Evolutionary conservation across 2,888 invertebrate genomes (phyloP).

Genomic region (Heteromyza rotundicornis): DNA sequence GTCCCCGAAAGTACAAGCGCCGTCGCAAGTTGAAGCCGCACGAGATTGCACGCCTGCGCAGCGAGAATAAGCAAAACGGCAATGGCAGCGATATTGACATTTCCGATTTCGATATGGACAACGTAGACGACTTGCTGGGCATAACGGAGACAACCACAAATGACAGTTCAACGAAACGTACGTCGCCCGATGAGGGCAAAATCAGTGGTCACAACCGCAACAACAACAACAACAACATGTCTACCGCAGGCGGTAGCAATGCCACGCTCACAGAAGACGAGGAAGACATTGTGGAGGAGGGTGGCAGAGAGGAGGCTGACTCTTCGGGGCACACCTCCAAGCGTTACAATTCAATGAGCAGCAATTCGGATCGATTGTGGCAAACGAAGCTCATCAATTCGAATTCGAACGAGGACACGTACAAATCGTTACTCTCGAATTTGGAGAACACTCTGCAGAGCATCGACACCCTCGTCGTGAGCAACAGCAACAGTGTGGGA

Average conservation of each 20-base stretch:
- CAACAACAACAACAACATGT: conserved; percentile 19
- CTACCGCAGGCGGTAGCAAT: conserved; percentile 24
- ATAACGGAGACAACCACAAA: conserved; percentile 31
- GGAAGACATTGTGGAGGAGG: not conserved
- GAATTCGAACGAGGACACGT: conserved; percentile 57
- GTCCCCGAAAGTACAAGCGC: conserved; percentile 80
- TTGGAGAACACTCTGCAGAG: conserved; percentile 64
- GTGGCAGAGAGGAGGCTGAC: not conserved
- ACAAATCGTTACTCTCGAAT: conserved; percentile 63
- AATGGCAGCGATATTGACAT: conserved; percentile 56
- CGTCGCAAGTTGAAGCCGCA: conserved; percentile 76
- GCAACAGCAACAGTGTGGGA: conserved; percentile 36
- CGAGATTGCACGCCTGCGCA: conserved; percentile 64
- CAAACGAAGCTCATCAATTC: conserved; percentile 52
- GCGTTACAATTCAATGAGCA: conserved; percentile 42
- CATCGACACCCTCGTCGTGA: conserved; percentile 61
- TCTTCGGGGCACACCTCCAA: conserved; percentile 25
- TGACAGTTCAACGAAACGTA: not conserved
- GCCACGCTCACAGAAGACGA: not conserved
- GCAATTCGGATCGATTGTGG: conserved; percentile 52
- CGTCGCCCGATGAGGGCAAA: conserved; percentile 37
- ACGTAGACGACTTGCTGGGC: conserved; percentile 60
- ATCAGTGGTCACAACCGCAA: conserved; percentile 14
- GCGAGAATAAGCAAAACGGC: conserved; percentile 46
- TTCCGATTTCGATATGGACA: conserved; percentile 59